Evolutionary conservation across 1,140 invertebrate genomes (phyloP), one percentile per base, ranked within the genome.

Genomic region (Calliopsis andreniformis): DNA sequence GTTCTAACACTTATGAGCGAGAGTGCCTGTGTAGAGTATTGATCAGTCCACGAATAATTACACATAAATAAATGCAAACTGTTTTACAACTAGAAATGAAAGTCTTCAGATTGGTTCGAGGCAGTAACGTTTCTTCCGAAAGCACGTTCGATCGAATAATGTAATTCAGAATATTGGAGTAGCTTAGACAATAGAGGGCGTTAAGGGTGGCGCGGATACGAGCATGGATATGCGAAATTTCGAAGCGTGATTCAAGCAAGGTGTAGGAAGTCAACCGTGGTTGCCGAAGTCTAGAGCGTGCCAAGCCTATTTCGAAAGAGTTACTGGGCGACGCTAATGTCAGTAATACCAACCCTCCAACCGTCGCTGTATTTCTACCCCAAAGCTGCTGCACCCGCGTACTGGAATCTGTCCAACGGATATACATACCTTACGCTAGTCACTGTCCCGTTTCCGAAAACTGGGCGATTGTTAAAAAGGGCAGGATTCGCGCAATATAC

Each of bases 251-350:
- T 85, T 87, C 49, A 55, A 35, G 78, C 49, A 80, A 80, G 75
- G 35, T 75, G 72, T 53, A 80, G 73, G 77, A 87, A 87, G 79
- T 77, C 83, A 77, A 67, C 63, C 72, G 67, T 61, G 53, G 76
- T 69, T 64, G 63, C 58, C 30, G 62, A 49, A 28, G 58, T 28
- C 28, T 28, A 61, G 64, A 76, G 83, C 69, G 86, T 88, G 87
- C 86, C 87, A 88, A 87, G 83, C 81, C 82, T 82, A 85, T 89
- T 89, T 80, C 72, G 69, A 80, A 86, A 87, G 86, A 89, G 83
- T 89, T 88, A 89, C 82, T 76, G 83, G 35, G 78, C 80, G 80
- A 89, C 83, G 83, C 85, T 89, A 87, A 88, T 89, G 88, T 88
- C 87, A 78, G 85, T 87, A 87, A 87, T 87, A 86, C 81, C 77